phyloP scores from a whole-genome alignment of 2,113 vertebrate species.

The Ivindomyrus marchei region DNA sequence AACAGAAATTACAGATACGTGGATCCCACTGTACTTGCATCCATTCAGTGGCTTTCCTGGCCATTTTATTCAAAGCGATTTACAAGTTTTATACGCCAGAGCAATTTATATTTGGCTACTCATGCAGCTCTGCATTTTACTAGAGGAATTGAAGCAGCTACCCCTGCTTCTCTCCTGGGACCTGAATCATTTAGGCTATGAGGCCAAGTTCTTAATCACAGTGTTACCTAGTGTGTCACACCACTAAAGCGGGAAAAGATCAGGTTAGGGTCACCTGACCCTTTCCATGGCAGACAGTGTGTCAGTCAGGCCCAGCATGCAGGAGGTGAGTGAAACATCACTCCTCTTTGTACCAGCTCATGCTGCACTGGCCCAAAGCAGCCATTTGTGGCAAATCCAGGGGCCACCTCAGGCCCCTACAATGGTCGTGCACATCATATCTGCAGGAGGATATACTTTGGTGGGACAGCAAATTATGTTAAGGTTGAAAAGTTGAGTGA shows the following conservation, averaged over 20 bases:
- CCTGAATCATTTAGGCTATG: neutral
- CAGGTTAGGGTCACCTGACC: constrained; percentile 55
- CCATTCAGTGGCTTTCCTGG: neutral
- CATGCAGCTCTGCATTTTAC: neutral
- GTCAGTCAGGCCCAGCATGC: constrained; percentile 72
- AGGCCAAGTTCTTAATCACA: neutral
- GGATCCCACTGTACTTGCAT: neutral
- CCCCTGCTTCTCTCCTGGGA: neutral
- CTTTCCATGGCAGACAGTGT: constrained; percentile 59
- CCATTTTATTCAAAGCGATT: neutral
- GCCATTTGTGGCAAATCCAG: constrained; percentile 76
- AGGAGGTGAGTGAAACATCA: constrained; percentile 68
- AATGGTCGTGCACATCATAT: constrained; percentile 61
- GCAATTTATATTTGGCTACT: neutral
- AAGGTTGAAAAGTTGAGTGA: neutral
- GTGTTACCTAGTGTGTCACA: neutral
- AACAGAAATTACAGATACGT: neutral
- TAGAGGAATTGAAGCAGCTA: neutral
- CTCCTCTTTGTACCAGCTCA: constrained; percentile 70
- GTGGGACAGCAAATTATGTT: neutral
- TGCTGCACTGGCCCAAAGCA: constrained; percentile 71
- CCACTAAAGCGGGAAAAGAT: neutral
- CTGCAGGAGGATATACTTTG: constrained; percentile 41
- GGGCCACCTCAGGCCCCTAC: constrained; percentile 62
- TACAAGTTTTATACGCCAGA: neutral